Evolutionary conservation across 2,797 vertebrate species (phyloP).

Genomic region (Falco biarmicus): DNA sequence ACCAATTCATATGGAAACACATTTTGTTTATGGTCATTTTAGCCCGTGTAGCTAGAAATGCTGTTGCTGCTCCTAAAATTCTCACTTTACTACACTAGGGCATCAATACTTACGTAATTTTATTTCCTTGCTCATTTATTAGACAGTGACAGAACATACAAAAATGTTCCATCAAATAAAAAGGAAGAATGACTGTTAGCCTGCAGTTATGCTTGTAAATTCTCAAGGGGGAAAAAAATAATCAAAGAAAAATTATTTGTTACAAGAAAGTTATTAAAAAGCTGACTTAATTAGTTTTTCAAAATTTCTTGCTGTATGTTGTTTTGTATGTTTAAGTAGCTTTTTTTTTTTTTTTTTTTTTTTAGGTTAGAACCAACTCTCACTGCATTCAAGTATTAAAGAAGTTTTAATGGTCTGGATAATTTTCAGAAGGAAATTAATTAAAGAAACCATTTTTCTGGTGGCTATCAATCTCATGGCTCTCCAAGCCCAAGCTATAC

Average conservation of each 20-base stretch:
- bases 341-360: not conserved
- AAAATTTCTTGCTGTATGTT: not conserved
- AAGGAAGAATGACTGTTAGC: not conserved
- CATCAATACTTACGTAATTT: not conserved
- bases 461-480: constrained; percentile 68
- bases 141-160: not conserved
- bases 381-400: constrained; percentile 8
- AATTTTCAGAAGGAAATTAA: constrained; percentile 68
- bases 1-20: not conserved
- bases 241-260: not conserved
- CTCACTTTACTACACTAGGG: not conserved
- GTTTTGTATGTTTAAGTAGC: not conserved
- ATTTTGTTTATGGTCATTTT: not conserved
- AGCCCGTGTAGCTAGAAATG: not conserved
- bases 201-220: not conserved
- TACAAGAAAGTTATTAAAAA: constrained; percentile 27
- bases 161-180: not conserved
- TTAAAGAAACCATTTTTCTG: constrained; percentile 67
- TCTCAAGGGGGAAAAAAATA: not conserved
- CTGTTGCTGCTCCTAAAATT: not conserved
- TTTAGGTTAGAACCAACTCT: not conserved
- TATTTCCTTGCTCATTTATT: not conserved
- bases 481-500: constrained; percentile 28
- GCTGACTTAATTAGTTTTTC: not conserved
- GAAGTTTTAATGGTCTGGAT: constrained; percentile 42